Evolutionary conservation across 2,888 invertebrate species (phyloP), one percentile per base, ranked within the genome.

Genomic region (Exocentrus adspersus): DNA sequence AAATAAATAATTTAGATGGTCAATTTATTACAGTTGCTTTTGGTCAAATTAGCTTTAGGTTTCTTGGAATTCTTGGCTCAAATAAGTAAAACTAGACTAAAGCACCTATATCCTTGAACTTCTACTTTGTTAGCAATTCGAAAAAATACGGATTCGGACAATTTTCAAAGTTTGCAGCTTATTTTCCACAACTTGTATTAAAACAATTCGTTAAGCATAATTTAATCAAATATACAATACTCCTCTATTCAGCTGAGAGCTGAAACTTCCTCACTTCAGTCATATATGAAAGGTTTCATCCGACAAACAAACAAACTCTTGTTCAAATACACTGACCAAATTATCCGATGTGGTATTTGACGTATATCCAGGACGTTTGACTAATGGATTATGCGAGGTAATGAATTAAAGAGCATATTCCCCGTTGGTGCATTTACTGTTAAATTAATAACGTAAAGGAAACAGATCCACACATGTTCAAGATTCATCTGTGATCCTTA

Each of bases 311-410:
- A 19, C 54, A 43, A 54, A 41, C 52, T 43, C 54, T 54, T 54
- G 54, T 28, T 28, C 30, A 54, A 54, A 43, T 54, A 54, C 16
- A 54, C 54, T 17, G 54, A 54, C 54, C 54, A 43, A 43, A 43
- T 43, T 14, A 54, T 28, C 28, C 30, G 43, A 21, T 54, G 42
- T n/a, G 43, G 28, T 16, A 9, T 48, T 48, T 48, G 28, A 28
- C 28, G 28, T 7, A 48, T 48, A 24, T 12, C 5, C 24, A 46
- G 12, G 24, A 30, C 21, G 48, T 24, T 28, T 28, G 16, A 16
- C 28, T 28, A 48, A 48, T 48, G 28, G 48, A 48, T 48, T 48
- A 24, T 17, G 2, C 28, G 24, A 28, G 24, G 28, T 20, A 21
- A 21, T 16, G 24, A 7, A 46, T 21, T n/a, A n/a, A n/a, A 21